phyloP scores from a whole-genome alignment of 1,140 invertebrate species.

The Atta cephalotes region DNA sequence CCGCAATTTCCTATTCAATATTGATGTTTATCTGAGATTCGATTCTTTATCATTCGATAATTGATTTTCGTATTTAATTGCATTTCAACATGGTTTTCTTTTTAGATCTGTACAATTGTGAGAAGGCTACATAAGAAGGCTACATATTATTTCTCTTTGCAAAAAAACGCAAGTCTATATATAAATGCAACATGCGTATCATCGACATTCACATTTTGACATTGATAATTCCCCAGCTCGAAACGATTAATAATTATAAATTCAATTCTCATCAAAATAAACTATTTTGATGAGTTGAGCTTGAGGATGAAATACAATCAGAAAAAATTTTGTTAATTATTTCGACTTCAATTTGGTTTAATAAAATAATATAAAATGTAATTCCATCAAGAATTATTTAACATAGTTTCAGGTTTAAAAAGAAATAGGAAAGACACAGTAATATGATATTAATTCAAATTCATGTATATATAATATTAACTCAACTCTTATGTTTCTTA shows the following conservation, averaged over 20 bases:
- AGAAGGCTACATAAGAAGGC: neutral
- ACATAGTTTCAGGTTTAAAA: neutral
- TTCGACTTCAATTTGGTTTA: neutral
- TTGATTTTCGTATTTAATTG: slow-evolving; percentile 12
- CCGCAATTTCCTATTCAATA: slow-evolving; percentile 6
- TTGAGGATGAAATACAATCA: neutral
- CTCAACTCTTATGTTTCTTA: neutral
- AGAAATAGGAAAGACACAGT: neutral
- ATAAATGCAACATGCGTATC: neutral
- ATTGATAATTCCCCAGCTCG: neutral
- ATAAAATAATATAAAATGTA: neutral
- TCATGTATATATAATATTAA: neutral
- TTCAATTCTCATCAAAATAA: too few species aligned
- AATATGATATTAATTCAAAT: neutral
- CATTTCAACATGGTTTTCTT: neutral
- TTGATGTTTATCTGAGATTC: slow-evolving; percentile 15
- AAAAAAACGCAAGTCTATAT: neutral
- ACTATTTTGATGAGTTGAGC: neutral
- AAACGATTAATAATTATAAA: neutral
- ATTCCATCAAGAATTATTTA: neutral
- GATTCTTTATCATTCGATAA: slow-evolving; percentile 7
- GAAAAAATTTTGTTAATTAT: neutral
- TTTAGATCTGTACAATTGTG: neutral
- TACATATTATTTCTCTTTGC: neutral
- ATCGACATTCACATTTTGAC: neutral